Base-by-base conservation (phyloP, 2,888 invertebrate genomes). In the Agrotis ipsilon region DNA sequence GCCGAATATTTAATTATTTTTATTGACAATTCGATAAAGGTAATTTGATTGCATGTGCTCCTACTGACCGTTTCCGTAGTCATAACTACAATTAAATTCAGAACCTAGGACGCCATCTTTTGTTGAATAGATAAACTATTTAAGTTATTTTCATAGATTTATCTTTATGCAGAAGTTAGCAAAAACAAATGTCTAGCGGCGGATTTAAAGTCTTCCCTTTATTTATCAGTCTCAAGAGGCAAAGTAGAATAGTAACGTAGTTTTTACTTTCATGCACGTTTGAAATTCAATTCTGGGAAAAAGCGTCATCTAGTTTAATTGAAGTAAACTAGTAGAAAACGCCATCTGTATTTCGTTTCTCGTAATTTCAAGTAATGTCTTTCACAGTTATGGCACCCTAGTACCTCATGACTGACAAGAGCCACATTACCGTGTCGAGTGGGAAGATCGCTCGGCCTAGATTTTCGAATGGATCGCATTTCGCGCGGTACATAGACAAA, bases 341-440 rank as follows among this genome's bases (percentile, higher is more conserved):
- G 64, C 43, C 61, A 69, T n/a, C 52, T 70, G 27, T 0, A 32
- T 9, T 57, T 27, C 2, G 2, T 14, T 21, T 9, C 18, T 7
- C 7, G 16, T 3, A 21, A 55, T 14, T 58, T 45, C 7, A 1
- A 49, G 48, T 2, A 55, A 55, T 18, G 11, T 14, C 39, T 16
- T 32, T 57, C 43, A 13, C 0, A 39, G 5, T 24, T 81, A 69
- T 82, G 63, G 9, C n/a, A n/a, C 13, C 83, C 75, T 83, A 57
- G 75, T 81, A 73, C 16, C 19, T 57, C 18, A 9, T 39, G 49
- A 45, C 49, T 51, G 55, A 32, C 19, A 75, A 72, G 72, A 75
- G 72, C 55, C 75, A 68, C 68, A 72, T 75, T 75, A 68, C 49
- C 68, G 72, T 75, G 55, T 68, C 68, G 45, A 57, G 49, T 39